These are phyloP conservation scores for Xenotilapia flavipinnis DNA, from an alignment of 2,113 vertebrate genomes.

Conservation along the genomic window DNA sequence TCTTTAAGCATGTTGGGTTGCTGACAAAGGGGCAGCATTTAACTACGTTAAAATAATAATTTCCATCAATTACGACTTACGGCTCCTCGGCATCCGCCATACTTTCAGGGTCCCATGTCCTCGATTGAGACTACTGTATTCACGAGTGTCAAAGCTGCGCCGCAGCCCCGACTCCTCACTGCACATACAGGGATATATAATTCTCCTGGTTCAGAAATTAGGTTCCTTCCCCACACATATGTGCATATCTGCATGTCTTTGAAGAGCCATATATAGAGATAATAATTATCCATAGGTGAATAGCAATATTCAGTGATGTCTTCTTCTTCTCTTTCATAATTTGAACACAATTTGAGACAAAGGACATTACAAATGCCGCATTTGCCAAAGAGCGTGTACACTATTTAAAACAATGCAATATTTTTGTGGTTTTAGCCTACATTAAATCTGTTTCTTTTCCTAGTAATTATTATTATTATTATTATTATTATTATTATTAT, in stretches of 20 bases:
- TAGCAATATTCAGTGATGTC: neutral
- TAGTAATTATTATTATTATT: neutral
- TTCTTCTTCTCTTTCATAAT: neutral
- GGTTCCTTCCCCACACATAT: neutral
- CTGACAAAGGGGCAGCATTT: neutral
- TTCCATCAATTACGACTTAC: conserved; percentile 79
- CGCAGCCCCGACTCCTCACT: neutral
- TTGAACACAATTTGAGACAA: neutral
- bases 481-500: neutral
- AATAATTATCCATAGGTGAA: neutral
- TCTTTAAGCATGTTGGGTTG: conserved; percentile 57
- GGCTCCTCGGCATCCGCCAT: conserved; percentile 96
- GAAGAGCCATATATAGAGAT: neutral
- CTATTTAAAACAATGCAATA: neutral
- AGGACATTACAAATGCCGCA: neutral
- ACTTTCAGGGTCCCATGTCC: conserved; percentile 78
- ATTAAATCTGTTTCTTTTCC: neutral
- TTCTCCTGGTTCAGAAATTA: neutral
- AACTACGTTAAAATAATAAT: neutral
- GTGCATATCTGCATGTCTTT: neutral
- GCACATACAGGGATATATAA: neutral
- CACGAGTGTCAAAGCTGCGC: conserved; percentile 41
- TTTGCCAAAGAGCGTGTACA: neutral
- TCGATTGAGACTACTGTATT: conserved; percentile 40
- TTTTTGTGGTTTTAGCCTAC: neutral